Conservation (phyloP, 2,113 vertebrate genomes). For the Montifringilla adamsi region DNA sequence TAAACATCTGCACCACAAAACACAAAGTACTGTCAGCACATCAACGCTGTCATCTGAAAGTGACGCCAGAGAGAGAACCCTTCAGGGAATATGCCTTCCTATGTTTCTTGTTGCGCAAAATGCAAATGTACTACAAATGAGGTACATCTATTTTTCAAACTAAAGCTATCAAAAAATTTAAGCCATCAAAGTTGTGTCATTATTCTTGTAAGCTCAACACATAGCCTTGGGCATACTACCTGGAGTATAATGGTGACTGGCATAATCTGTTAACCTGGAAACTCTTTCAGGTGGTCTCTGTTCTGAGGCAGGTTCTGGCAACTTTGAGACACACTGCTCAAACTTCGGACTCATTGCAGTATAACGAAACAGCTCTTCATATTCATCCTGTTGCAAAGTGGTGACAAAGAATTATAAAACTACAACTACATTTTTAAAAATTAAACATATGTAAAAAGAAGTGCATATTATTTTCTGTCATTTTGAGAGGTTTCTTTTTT, state of each 20-base stretch:
- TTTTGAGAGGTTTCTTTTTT: neutral
- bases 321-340: conserved; percentile 59
- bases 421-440: neutral
- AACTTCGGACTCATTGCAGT: conserved; percentile 81
- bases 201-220: neutral
- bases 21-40: neutral
- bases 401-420: neutral
- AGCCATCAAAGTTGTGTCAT: neutral
- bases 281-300: conserved; percentile 23
- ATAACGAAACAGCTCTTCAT: conserved; percentile 86
- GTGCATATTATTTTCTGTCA: neutral
- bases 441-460: neutral
- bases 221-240: conserved; percentile 45
- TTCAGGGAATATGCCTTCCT: neutral
- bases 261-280: conserved; percentile 44
- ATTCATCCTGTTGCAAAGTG: conserved; percentile 83
- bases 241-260: conserved; percentile 40
- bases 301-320: conserved; percentile 54
- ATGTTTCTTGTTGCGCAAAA: neutral
- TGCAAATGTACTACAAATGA: neutral
- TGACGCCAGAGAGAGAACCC: neutral
- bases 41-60: neutral
- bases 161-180: neutral
- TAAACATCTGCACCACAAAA: neutral
- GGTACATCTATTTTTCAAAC: neutral